phyloP scores from a whole-genome alignment of 64 coral and sea anemone genomes.

The Catalaphyllia jardinei region DNA sequence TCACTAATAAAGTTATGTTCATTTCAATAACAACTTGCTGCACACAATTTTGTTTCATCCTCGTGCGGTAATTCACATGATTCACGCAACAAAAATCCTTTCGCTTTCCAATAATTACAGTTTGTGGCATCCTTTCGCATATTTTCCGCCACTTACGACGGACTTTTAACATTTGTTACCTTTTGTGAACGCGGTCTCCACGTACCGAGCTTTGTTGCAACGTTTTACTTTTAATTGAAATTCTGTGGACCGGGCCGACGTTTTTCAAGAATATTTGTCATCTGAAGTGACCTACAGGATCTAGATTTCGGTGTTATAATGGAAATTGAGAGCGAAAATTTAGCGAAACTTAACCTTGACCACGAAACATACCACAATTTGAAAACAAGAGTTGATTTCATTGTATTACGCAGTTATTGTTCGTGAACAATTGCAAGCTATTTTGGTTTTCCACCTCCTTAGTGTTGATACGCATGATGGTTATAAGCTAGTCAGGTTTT shows the following conservation, averaged over 20 bases:
- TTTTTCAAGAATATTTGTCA: background rate
- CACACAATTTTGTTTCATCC: background rate
- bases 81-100: background rate
- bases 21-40: constrained; percentile 1
- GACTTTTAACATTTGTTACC: background rate
- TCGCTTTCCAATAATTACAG: background rate
- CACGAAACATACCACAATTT: background rate
- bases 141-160: constrained; percentile 10
- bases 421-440: constrained; percentile 27
- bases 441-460: constrained; percentile 36
- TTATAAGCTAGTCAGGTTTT: background rate
- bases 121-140: background rate
- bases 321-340: background rate
- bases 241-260: background rate
- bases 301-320: background rate
- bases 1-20: background rate
- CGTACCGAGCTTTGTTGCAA: background rate
- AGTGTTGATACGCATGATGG: background rate
- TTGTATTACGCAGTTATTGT: constrained; percentile 19
- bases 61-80: background rate
- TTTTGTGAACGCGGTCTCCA: constrained; percentile 9
- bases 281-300: background rate
- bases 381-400: constrained; percentile 41
- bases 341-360: background rate
- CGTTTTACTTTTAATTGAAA: background rate